Percentiles rank a stretch among this genome's conserved stretches.
Evolutionary conservation across 1,140 invertebrate species (phyloP).

Genomic region (Drosophila simulans): DNA sequence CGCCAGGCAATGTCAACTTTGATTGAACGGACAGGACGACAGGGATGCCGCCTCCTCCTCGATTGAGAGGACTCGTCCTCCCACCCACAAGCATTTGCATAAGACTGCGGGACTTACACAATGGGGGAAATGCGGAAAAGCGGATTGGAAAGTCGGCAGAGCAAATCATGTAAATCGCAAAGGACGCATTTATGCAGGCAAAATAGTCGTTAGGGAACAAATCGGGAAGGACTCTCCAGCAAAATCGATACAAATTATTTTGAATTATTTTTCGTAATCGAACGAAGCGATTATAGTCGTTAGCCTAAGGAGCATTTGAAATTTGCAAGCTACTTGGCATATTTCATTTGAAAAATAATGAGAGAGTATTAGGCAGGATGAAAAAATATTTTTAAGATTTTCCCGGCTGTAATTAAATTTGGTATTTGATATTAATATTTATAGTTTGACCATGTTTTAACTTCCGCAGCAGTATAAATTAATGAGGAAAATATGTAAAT

Average conservation of each 20-base stretch:
- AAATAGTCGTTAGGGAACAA: slow-evolving; percentile 22
- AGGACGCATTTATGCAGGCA: slow-evolving; percentile 30
- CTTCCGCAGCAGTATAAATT: neutral
- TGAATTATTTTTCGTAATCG: slow-evolving; percentile 34
- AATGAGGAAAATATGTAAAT: slow-evolving; percentile 6
- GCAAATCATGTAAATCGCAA: slow-evolving; percentile 47
- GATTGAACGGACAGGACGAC: slow-evolving; percentile 64
- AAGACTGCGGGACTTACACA: slow-evolving; percentile 61
- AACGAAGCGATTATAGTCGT: neutral
- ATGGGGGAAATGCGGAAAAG: slow-evolving; percentile 21
- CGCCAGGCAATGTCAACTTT: slow-evolving; percentile 62
- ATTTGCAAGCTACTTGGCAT: neutral
- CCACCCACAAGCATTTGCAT: slow-evolving; percentile 60
- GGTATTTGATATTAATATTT: too few relatives aligned
- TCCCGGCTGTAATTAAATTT: neutral
- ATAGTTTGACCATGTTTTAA: too few relatives aligned
- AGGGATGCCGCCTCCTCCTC: slow-evolving; percentile 17
- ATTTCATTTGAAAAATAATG: slow-evolving; percentile 1
- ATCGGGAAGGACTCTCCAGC: slow-evolving; percentile 6
- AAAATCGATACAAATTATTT: slow-evolving; percentile 42
- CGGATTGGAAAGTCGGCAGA: slow-evolving; percentile 33
- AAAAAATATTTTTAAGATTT: too few relatives aligned
- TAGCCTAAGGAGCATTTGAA: slow-evolving; percentile 7
- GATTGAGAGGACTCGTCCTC: slow-evolving; percentile 26
- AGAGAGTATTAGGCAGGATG: too few relatives aligned